Conservation (phyloP, 2,888 invertebrate genomes). For the Hypena proboscidalis region DNA sequence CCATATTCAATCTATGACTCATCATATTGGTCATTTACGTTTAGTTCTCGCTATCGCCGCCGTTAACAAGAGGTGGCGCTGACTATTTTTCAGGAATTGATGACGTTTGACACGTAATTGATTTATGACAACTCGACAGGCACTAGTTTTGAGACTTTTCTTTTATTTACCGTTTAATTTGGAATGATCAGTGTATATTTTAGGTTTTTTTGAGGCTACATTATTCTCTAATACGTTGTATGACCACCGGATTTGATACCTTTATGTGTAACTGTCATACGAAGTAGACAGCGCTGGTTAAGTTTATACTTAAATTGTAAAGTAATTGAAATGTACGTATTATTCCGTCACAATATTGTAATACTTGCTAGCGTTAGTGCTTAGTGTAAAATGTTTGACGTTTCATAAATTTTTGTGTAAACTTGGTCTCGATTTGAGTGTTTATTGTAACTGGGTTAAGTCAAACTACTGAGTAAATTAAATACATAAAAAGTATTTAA, state of each 20-base stretch:
- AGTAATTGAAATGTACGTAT: conserved; percentile 4
- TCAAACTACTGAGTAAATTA: no score
- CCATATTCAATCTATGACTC: no score
- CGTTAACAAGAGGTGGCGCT: no score
- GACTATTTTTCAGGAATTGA: conserved; percentile 21
- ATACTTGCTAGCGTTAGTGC: conserved; percentile 5
- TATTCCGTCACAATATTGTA: conserved; percentile 11
- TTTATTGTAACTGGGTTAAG: no score
- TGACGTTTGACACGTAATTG: conserved; percentile 38
- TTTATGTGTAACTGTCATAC: conserved; percentile 45
- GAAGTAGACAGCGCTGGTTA: conserved; percentile 35
- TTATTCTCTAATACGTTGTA: conserved; percentile 37
- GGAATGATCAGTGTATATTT: conserved; percentile 48
- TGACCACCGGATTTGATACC: conserved; percentile 44
- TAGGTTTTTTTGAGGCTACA: conserved; percentile 56
- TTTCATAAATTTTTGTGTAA: conserved; percentile 29
- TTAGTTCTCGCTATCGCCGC: no score
- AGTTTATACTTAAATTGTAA: conserved; percentile 31
- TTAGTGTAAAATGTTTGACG: conserved; percentile 15
- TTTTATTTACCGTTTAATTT: conserved; percentile 42
- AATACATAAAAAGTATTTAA: no score
- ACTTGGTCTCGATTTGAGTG: conserved; percentile 22
- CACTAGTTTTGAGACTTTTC: conserved; percentile 41
- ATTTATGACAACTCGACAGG: conserved; percentile 29
- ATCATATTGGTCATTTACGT: no score